phyloP scores from a whole-genome alignment of 1,140 invertebrate species.

The Cydia splendana region DNA sequence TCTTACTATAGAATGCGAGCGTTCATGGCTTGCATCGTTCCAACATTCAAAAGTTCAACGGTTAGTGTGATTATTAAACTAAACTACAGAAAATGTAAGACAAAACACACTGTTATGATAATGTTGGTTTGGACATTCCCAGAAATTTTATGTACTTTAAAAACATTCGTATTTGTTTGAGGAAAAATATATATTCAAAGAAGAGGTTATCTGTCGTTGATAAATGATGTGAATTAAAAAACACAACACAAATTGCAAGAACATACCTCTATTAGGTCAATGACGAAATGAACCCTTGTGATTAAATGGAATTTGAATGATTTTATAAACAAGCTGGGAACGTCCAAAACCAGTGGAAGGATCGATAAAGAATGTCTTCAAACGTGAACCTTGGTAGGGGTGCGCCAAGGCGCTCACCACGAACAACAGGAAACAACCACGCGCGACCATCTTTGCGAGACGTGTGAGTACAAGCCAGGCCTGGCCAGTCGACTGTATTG shows the following conservation, averaged over 20 bases:
- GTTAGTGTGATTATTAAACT: constrained; percentile 44
- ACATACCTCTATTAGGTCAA: not conserved
- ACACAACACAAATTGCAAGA: constrained; percentile 4
- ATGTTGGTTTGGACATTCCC: constrained; percentile 39
- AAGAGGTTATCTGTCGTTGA: not conserved
- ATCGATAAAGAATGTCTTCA: constrained; percentile 43
- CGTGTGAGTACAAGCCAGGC: not conserved
- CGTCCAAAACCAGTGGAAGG: constrained; percentile 35
- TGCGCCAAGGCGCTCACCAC: not conserved
- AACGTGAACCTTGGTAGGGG: constrained; percentile 9
- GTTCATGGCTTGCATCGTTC: constrained; percentile 2
- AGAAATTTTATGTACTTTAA: not conserved
- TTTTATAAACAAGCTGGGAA: constrained; percentile 29
- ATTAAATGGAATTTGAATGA: constrained; percentile 1
- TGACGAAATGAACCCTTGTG: not conserved
- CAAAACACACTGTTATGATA: constrained; percentile 43
- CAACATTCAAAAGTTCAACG: constrained; percentile 46
- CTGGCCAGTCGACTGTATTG: not conserved
- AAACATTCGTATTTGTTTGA: not conserved
- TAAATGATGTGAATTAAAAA: not conserved
- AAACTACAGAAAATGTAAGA: constrained; percentile 38
- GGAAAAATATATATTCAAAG: not conserved
- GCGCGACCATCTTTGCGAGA: constrained; percentile 1
- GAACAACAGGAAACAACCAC: not conserved
- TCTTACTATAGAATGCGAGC: not conserved